Evolutionary conservation across 1,140 invertebrate species (phyloP), one percentile per base, ranked within the genome.

Genomic region (Pseudomyrmex flavicornis): DNA sequence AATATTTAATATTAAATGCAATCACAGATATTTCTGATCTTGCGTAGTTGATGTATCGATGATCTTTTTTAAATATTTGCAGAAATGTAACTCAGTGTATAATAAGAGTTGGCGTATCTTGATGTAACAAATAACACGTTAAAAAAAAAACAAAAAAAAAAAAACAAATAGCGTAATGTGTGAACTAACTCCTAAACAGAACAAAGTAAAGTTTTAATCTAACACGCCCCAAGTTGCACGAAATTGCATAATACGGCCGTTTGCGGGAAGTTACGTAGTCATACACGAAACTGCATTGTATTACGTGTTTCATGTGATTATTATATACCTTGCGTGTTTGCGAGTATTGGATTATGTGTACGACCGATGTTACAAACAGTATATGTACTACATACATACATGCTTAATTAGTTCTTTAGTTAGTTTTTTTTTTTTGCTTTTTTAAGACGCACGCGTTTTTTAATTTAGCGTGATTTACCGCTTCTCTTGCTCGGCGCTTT

Each of bases 271-370:
- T 77, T 77, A 68, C 62, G 54, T 44, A 68, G 62, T 77, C 50
- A 68, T 66, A 54, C 26, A 68, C 68, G 74, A 68, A 77, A 77
- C 48, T 68, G 26, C 26, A 68, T 77, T 77, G 48, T 68, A 35
- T 54, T 77, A 77, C 50, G 17, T 77, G 22, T 76, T 76, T 76
- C 26, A 76, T 76, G 74, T 77, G 74, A 77, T 66, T 54, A 48
- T 77, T 68, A 66, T 48, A 76, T 4, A 68, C n/a, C 20, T 4
- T 77, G 63, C 72, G 20, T 54, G 35, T 35, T 20, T 77, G 62
- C 48, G 48, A 77, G 48, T 77, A 17, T 17, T 76, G 46, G 13
- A 77, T 66, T 77, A 63, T 50, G 59, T 75, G 66, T 76, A 44
- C 20, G 66, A 68, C 48, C 68, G 48, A 77, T 20, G 22, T 7